A percentile compares a stretch with the other conserved stretches of the same genome.
Evolutionary conservation across 2,113 vertebrate species (phyloP).

Genomic region (Actinemys pallida): DNA sequence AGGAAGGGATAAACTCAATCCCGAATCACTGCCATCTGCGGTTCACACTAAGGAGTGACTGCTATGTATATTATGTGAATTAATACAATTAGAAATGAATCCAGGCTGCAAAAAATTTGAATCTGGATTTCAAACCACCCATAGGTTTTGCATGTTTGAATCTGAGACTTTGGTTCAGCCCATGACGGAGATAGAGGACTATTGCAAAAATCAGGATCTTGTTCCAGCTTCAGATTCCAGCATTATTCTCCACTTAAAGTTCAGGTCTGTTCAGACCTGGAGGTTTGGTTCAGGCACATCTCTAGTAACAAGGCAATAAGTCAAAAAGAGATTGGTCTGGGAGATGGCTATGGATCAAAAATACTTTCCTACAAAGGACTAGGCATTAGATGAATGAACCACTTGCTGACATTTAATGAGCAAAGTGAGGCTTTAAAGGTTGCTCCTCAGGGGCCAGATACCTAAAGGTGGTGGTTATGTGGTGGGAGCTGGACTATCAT

Average conservation of each 20-base stretch:
- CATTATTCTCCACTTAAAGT: neutral
- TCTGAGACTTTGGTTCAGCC: neutral
- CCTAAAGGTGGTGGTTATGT: accelerated
- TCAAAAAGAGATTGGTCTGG: accelerated
- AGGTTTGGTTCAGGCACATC: neutral
- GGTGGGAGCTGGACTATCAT: accelerated
- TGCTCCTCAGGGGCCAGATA: neutral
- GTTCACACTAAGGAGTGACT: neutral
- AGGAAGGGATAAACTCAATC: neutral
- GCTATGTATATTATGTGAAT: neutral
- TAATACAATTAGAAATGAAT: neutral
- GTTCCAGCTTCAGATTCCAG: neutral
- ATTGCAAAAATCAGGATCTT: neutral
- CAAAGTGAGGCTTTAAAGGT: neutral
- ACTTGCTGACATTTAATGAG: neutral
- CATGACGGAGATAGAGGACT: neutral
- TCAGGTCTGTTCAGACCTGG: accelerated
- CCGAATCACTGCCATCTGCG: neutral
- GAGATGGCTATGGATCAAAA: neutral
- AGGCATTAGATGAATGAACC: neutral
- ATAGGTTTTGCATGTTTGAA: neutral
- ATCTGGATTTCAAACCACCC: neutral
- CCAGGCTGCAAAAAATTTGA: neutral
- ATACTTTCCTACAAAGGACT: neutral
- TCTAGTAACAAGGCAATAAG: neutral